Evolutionary conservation across 2,797 vertebrate genomes (phyloP).

Genomic region (Alca torda): DNA sequence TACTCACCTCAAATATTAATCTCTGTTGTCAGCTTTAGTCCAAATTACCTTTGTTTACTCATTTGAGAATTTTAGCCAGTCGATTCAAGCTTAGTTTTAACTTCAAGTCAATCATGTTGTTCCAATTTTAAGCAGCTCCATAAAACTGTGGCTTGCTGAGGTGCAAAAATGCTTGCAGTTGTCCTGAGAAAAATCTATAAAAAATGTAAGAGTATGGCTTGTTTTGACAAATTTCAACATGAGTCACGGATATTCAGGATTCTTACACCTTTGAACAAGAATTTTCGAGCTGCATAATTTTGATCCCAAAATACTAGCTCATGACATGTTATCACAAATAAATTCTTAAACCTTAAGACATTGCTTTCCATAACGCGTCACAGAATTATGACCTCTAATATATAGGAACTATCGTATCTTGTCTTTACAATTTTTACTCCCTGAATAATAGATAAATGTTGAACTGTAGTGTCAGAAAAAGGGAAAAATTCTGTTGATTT

Average conservation of each 20-base stretch:
- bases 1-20: neutral
- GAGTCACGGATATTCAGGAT: neutral
- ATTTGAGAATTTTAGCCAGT: neutral
- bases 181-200: neutral
- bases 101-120: neutral
- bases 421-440: neutral
- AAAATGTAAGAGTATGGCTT: neutral
- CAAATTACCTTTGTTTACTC: neutral
- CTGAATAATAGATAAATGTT: neutral
- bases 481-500: neutral
- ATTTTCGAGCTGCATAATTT: slow-evolving; percentile 36
- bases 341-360: neutral
- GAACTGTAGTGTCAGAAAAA: neutral
- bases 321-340: neutral
- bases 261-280: slow-evolving; percentile 12
- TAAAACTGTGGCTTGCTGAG: neutral
- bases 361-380: neutral
- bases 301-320: slow-evolving; percentile 6
- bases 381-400: neutral
- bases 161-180: neutral
- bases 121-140: neutral
- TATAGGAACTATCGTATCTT: neutral
- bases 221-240: slow-evolving; percentile 33
- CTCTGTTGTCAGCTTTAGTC: neutral
- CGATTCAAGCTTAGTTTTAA: neutral